Percentiles rank a stretch among this genome's conserved stretches.
These are phyloP conservation scores for Bolinopsis microptera DNA, from an alignment of 37 sponge, comb jelly and placozoan genomes.

Conservation along the genomic window DNA sequence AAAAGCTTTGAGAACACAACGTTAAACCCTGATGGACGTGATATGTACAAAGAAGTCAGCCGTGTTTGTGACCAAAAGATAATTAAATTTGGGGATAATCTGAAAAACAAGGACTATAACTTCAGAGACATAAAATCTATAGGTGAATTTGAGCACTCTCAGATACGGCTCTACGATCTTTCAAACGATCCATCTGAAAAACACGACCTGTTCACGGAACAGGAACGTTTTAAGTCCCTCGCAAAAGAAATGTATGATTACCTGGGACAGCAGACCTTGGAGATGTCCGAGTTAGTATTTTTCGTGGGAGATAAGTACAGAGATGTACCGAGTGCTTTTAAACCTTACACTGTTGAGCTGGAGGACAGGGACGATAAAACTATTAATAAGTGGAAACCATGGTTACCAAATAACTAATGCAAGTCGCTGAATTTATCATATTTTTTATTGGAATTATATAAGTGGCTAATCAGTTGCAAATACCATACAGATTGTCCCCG, in stretches of 20 bases:
- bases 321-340: not conserved
- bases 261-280: not conserved
- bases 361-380: not conserved
- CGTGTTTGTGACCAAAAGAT: not conserved
- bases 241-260: not conserved
- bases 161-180: constrained; percentile 3
- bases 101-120: not conserved
- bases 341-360: not conserved
- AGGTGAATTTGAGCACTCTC: not conserved
- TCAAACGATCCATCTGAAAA: not conserved
- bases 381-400: constrained; percentile 26
- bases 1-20: not conserved
- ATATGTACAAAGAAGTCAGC: not conserved
- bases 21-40: not conserved
- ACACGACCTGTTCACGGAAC: not conserved
- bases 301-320: constrained; percentile 1
- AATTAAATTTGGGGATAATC: not conserved
- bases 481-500: no score
- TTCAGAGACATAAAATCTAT: not conserved
- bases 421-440: no score
- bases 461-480: no score
- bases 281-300: not conserved
- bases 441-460: no score
- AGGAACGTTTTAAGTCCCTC: not conserved
- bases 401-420: not conserved